phyloP scores from a whole-genome alignment of 1,140 invertebrate species.

The Galendromus occidentalis region DNA sequence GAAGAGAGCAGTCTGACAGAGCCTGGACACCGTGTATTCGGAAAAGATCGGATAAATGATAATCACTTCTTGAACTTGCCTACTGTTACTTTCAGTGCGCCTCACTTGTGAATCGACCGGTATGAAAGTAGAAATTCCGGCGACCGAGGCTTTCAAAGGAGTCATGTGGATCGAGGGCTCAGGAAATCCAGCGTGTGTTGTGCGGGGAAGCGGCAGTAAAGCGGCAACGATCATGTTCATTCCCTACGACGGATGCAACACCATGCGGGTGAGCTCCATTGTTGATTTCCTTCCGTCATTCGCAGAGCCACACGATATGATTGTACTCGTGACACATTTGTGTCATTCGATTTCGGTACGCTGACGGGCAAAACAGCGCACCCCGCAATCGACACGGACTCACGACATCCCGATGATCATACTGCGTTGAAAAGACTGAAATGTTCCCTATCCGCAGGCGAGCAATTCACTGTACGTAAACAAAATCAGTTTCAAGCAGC shows the following conservation, averaged over 20 bases:
- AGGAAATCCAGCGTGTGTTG: neutral
- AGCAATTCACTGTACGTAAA: slow-evolving; percentile 4
- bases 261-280: neutral
- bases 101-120: neutral
- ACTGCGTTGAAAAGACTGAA: neutral
- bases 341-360: too few species aligned
- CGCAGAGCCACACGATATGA: too few species aligned
- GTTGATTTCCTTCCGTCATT: too few species aligned
- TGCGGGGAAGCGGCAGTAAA: neutral
- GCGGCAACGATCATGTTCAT: neutral
- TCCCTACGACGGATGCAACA: slow-evolving; percentile 6
- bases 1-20: too few species aligned
- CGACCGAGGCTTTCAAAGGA: neutral
- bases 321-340: too few species aligned
- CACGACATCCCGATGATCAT: neutral
- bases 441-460: neutral
- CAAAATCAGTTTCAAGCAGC: neutral
- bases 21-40: too few species aligned
- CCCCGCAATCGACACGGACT: neutral
- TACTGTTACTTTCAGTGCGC: slow-evolving; percentile 2
- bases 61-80: too few species aligned
- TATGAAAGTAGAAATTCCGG: neutral
- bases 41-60: too few species aligned
- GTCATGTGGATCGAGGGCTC: slow-evolving; percentile 2
- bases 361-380: too few species aligned